These are phyloP conservation scores for Diplolepis rosae DNA, from an alignment of 2,888 invertebrate species.

Conservation along the genomic window DNA sequence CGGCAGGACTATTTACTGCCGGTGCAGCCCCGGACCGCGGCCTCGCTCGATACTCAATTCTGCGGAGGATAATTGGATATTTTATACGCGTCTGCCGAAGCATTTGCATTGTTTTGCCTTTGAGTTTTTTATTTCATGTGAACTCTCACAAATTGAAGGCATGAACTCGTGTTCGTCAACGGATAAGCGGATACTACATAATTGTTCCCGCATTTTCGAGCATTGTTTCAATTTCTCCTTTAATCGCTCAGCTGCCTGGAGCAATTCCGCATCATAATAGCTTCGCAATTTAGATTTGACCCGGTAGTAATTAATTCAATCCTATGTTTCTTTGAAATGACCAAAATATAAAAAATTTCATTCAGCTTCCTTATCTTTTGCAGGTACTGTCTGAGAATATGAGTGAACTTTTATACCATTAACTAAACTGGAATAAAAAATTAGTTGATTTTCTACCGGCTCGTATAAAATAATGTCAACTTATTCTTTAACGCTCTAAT, in stretches of 20 bases:
- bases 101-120: conserved; percentile 16
- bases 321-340: not conserved
- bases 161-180: conserved; percentile 31
- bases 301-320: not conserved
- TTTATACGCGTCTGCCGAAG: conserved; percentile 40
- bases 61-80: conserved; percentile 43
- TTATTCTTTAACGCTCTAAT: not conserved
- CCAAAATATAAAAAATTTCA: no score
- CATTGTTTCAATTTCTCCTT: conserved; percentile 46
- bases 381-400: no score
- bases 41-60: conserved; percentile 40
- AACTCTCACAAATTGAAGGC: not conserved
- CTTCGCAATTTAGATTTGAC: not conserved
- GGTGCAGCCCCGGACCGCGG: conserved; percentile 17
- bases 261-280: conserved; percentile 47
- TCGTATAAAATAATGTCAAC: not conserved
- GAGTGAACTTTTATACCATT: no score
- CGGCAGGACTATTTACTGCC: conserved; percentile 21
- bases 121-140: not conserved
- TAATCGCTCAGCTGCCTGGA: conserved; percentile 31
- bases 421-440: not conserved
- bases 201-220: conserved; percentile 40
- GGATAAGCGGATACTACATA: conserved; percentile 33
- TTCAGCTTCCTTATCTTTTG: not conserved
- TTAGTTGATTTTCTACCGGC: not conserved